phyloP scores from a whole-genome alignment of 2,888 invertebrate genomes.

The Byasa hedistus region DNA sequence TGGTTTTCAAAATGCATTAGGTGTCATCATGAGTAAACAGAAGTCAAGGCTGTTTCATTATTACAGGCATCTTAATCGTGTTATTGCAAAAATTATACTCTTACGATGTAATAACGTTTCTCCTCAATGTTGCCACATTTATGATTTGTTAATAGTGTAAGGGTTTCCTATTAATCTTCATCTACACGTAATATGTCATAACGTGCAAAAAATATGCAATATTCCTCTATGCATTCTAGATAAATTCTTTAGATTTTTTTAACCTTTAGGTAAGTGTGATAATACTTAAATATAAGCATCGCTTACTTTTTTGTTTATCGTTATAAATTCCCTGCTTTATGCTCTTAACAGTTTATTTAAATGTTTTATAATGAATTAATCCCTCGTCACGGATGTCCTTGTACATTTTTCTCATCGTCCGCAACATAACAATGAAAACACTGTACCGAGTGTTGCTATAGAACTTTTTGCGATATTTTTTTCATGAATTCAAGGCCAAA shows the following conservation, averaged over 20 bases:
- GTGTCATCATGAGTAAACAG: conserved; percentile 2
- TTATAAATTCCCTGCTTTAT: background rate
- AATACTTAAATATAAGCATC: no score
- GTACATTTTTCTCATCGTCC: background rate
- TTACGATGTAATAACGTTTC: background rate
- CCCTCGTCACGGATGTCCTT: background rate
- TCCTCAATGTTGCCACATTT: no score
- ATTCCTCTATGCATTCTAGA: no score
- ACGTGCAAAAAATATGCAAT: no score
- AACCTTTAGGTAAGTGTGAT: background rate
- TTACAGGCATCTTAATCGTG: background rate
- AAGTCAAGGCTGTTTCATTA: conserved; percentile 18
- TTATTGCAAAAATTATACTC: conserved; percentile 13
- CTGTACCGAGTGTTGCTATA: background rate
- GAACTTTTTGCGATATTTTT: conserved; percentile 5
- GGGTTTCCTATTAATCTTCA: no score
- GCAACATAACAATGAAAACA: conserved; percentile 1
- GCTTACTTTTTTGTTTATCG: background rate
- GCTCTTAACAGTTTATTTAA: background rate
- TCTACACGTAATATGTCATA: no score
- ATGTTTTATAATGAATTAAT: conserved; percentile 1
- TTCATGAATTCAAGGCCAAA: background rate
- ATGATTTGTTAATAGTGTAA: no score
- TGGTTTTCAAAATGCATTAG: conserved; percentile 21
- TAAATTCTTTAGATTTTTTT: no score